Evolutionary conservation across 1,140 invertebrate species (phyloP), one percentile per base, ranked within the genome.

Genomic region (Kradibia gibbosae): DNA sequence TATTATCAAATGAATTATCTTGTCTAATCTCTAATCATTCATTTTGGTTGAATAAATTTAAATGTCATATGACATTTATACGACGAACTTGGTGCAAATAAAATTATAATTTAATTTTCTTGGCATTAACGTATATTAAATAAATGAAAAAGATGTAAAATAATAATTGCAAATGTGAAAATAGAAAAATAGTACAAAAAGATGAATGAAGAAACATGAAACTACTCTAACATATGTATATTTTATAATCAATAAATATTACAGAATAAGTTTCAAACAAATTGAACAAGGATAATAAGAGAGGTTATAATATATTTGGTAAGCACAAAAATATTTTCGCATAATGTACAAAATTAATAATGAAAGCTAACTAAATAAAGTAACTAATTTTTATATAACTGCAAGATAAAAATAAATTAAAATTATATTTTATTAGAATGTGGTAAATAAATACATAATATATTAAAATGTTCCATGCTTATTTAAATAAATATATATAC

Each of bases 381-480:
- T 57, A 22, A 50, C 67, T 34, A 62, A 62, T 48, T n/a, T n/a
- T n/a, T n/a, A n/a, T n/a, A n/a, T n/a, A n/a, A n/a, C n/a, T n/a
- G n/a, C n/a, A n/a, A 75, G 76, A 82, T 25, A 74, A 28, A 80
- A 67, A 36, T 28, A 86, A 78, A 86, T 87, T 86, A 88, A 86
- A 88, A 88, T 84, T 83, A 88, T 88, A 89, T 88, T 88, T 85
- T 82, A 85, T 85, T 85, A 87, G 83, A 88, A 85, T 86, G 84
- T 86, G 85, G 87, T 85, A 86, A 89, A 89, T 88, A 89, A 89
- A 89, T 88, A 89, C 11, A 60, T 89, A 88, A 88, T 89, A 86
- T 88, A 88, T 83, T 82, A 88, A 86, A 83, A 86, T 84, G 67
- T 53, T 67, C 25, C 13, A 53, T 31, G 31, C 25, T 20, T 53